These are phyloP conservation scores for Popillia japonica DNA, from an alignment of 1,140 invertebrate species.

Conservation along the genomic window DNA sequence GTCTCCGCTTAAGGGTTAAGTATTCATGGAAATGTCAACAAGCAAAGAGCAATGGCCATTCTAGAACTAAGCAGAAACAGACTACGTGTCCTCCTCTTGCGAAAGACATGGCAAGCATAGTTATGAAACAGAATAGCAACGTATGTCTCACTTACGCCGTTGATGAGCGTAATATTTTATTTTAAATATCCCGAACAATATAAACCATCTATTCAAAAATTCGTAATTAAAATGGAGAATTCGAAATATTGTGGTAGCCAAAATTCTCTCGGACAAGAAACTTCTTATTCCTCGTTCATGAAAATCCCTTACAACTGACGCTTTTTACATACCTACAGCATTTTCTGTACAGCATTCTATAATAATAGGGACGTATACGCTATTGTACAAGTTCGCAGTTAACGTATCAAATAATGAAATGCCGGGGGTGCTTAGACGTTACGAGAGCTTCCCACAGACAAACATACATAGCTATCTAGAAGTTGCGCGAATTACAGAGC, in stretches of 20 bases:
- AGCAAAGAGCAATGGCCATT: too few species aligned
- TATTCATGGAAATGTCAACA: too few species aligned
- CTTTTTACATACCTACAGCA: neutral
- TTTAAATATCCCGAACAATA: too few species aligned
- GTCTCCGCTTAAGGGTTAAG: too few species aligned
- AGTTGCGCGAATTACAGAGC: neutral
- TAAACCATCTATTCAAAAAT: too few species aligned
- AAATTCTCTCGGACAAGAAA: neutral
- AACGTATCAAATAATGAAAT: constrained; percentile 1
- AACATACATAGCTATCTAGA: neutral
- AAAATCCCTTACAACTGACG: neutral
- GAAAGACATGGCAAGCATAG: too few species aligned
- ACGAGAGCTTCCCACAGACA: neutral
- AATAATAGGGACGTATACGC: neutral
- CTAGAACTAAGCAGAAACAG: too few species aligned
- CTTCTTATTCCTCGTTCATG: neutral
- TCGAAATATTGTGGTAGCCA: neutral
- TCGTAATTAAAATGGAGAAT: neutral
- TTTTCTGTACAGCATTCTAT: neutral
- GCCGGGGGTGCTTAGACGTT: neutral
- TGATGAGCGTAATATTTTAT: too few species aligned
- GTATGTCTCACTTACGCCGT: too few species aligned
- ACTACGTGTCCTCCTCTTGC: too few species aligned
- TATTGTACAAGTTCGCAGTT: neutral
- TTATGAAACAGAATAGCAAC: too few species aligned